Evolutionary conservation across 2,888 invertebrate species (phyloP).

Genomic region (Petrophora chlorosata): DNA sequence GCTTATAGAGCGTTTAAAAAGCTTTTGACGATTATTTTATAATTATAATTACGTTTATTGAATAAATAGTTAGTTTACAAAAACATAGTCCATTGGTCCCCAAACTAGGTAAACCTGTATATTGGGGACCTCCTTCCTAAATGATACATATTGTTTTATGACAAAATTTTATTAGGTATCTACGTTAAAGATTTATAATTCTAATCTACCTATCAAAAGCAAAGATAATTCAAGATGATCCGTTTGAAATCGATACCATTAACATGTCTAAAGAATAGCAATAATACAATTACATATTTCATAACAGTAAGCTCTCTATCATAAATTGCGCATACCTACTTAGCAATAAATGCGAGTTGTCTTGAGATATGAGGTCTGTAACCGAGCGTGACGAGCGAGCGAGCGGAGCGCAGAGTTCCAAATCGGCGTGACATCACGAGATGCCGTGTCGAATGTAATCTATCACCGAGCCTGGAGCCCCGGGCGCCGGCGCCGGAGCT

Average conservation of each 20-base stretch:
- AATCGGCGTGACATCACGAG: conserved; percentile 82
- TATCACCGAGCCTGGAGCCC: conserved; percentile 70
- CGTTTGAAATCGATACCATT: too few relatives aligned
- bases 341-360: conserved; percentile 18
- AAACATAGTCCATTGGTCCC: too few relatives aligned
- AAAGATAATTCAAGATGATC: too few relatives aligned
- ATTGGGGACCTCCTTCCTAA: too few relatives aligned
- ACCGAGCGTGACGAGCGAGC: conserved; percentile 30
- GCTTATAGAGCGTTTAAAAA: neutral
- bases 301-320: neutral
- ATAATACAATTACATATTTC: neutral
- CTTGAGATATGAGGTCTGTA: conserved; percentile 13
- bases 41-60: too few relatives aligned
- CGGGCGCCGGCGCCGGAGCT: conserved; percentile 71
- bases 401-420: conserved; percentile 42
- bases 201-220: too few relatives aligned
- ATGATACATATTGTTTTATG: too few relatives aligned
- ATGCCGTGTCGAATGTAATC: conserved; percentile 82
- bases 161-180: too few relatives aligned
- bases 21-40: too few relatives aligned
- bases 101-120: too few relatives aligned
- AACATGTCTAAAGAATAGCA: neutral
- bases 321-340: conserved; percentile 7
- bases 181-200: too few relatives aligned
- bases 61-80: too few relatives aligned